A percentile compares a stretch with the other conserved stretches of the same genome.
Conservation (phyloP, 1,140 invertebrate genomes). For the Drosophila gunungcola region DNA sequence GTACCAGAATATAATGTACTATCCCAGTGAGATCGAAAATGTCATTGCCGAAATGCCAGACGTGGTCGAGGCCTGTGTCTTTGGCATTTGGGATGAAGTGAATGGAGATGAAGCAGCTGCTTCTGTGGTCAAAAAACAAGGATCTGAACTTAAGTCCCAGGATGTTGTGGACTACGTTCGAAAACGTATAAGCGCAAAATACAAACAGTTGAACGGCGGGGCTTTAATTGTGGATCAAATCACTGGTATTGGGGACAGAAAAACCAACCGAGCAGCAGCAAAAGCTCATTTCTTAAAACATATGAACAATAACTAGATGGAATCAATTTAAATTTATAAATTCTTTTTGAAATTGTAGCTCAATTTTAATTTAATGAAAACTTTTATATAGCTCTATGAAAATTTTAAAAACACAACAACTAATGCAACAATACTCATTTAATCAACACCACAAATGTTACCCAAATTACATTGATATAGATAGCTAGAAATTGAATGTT, state of each 20-base stretch:
- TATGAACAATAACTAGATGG: neutral
- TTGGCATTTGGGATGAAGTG: constrained; percentile 42
- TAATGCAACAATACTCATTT: too few species aligned
- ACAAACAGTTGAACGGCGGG: constrained; percentile 86
- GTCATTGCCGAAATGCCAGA: constrained; percentile 33
- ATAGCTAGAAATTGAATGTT: too few species aligned
- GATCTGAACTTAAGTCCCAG: constrained; percentile 13
- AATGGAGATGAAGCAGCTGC: constrained; percentile 50
- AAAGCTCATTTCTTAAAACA: constrained; percentile 18
- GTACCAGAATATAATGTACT: constrained; percentile 84
- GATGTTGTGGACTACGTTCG: constrained; percentile 48
- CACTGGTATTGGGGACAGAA: constrained; percentile 14
- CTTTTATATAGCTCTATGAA: too few species aligned
- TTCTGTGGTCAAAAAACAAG: constrained; percentile 22
- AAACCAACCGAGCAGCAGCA: constrained; percentile 16
- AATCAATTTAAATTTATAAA: too few species aligned
- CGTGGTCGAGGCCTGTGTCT: constrained; percentile 54
- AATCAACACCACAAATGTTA: too few species aligned
- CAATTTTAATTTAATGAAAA: too few species aligned
- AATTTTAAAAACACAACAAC: too few species aligned
- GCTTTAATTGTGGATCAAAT: constrained; percentile 86
- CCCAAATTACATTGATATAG: too few species aligned
- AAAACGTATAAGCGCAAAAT: constrained; percentile 73
- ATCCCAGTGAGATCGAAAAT: constrained; percentile 49
- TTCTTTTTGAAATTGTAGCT: too few species aligned